phyloP scores from a whole-genome alignment of 2,888 invertebrate genomes.

The Tubulanus polymorphus region DNA sequence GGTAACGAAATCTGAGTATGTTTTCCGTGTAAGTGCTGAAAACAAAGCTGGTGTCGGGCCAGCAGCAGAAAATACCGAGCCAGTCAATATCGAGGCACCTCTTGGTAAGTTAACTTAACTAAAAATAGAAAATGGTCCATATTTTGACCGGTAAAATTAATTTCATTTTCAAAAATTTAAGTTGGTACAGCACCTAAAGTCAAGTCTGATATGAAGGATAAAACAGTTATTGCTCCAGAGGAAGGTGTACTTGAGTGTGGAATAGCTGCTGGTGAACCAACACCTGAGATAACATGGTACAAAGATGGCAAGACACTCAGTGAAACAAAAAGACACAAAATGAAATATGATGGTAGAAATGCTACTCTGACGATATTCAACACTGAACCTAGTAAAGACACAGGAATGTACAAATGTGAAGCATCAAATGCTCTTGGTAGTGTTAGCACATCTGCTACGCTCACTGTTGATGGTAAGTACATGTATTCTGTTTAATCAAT shows the following conservation, averaged over 20 bases:
- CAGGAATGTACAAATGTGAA: slow-evolving; percentile 44
- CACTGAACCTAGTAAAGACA: slow-evolving; percentile 48
- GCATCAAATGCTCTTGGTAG: slow-evolving; percentile 46
- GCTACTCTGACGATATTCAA: slow-evolving; percentile 64
- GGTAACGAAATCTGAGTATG: slow-evolving; percentile 57
- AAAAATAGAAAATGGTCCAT: too few relatives aligned
- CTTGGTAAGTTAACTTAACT: slow-evolving; percentile 21
- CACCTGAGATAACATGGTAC: slow-evolving; percentile 16
- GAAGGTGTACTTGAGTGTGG: slow-evolving; percentile 12
- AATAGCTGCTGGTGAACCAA: slow-evolving; percentile 20
- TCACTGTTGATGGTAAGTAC: slow-evolving; percentile 46
- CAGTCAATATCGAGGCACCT: slow-evolving; percentile 20
- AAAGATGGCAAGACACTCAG: slow-evolving; percentile 43
- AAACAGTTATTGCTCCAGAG: slow-evolving; percentile 1
- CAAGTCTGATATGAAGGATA: slow-evolving; percentile 5
- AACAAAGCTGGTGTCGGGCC: slow-evolving; percentile 90
- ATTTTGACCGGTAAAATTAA: too few relatives aligned
- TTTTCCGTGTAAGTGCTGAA: slow-evolving; percentile 80
- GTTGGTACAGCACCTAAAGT: slow-evolving; percentile 9
- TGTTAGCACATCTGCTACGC: slow-evolving; percentile 41
- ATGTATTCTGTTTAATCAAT: slow-evolving; percentile 20
- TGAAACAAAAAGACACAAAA: slow-evolving; percentile 41
- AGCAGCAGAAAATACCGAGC: slow-evolving; percentile 22
- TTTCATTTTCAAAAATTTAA: too few relatives aligned
- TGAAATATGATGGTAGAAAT: slow-evolving; percentile 42